Percentiles rank a stretch among this genome's conserved stretches.
phyloP scores from a whole-genome alignment of 1,140 invertebrate genomes.

The Teleopsis dalmanni region DNA sequence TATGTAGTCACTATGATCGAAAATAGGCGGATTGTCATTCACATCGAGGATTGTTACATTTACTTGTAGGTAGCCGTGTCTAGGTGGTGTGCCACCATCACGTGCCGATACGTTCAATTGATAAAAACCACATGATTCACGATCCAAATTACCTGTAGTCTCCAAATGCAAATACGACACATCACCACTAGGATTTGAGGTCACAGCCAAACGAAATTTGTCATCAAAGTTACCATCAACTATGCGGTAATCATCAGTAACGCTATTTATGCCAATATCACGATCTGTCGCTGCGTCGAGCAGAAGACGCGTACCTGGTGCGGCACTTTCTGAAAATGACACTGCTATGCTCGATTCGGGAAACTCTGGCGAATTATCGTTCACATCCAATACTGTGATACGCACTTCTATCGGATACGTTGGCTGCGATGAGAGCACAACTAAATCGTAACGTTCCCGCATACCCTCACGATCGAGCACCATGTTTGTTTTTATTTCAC shows the following conservation, averaged over 20 bases:
- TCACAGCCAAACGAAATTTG: slow-evolving; percentile 79
- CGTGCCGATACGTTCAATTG: slow-evolving; percentile 81
- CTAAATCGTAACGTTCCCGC: slow-evolving; percentile 77
- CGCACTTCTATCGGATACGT: slow-evolving; percentile 89
- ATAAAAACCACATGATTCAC: slow-evolving; percentile 77
- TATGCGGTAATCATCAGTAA: slow-evolving; percentile 80
- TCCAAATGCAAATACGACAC: slow-evolving; percentile 84
- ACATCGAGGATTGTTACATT: slow-evolving; percentile 87
- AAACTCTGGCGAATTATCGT: slow-evolving; percentile 85
- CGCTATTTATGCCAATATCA: slow-evolving; percentile 78
- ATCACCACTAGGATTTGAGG: slow-evolving; percentile 79
- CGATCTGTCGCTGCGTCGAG: slow-evolving; percentile 80
- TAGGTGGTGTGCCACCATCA: slow-evolving; percentile 74
- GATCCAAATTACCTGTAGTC: slow-evolving; percentile 80
- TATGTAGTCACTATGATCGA: slow-evolving; percentile 86
- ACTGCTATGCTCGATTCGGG: slow-evolving; percentile 79
- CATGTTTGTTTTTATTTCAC: slow-evolving; percentile 72
- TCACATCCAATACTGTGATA: slow-evolving; percentile 76
- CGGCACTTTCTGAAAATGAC: slow-evolving; percentile 84
- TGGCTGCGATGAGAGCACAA: slow-evolving; percentile 83
- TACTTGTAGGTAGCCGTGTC: slow-evolving; percentile 77
- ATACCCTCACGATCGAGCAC: slow-evolving; percentile 75
- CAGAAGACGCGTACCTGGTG: slow-evolving; percentile 73
- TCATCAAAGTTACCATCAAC: slow-evolving; percentile 78
- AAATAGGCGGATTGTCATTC: slow-evolving; percentile 91